These are phyloP conservation scores for Coelopa pilipes DNA, from an alignment of 2,888 invertebrate genomes.

Conservation along the genomic window DNA sequence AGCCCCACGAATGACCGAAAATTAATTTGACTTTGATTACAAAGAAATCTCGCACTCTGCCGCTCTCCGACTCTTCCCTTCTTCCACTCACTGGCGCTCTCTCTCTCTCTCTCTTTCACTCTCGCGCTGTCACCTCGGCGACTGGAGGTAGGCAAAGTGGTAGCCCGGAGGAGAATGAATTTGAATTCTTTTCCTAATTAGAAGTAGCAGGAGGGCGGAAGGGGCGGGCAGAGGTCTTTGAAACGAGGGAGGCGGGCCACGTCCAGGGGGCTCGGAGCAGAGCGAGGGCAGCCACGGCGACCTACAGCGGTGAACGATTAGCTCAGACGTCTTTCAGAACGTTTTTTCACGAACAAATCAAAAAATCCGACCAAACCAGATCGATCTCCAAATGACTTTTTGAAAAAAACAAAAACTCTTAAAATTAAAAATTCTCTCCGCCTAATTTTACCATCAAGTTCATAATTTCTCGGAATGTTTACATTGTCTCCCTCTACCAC, in stretches of 20 bases:
- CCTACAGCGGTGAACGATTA: no score
- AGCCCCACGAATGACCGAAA: neutral
- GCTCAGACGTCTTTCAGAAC: no score
- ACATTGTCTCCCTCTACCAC: no score
- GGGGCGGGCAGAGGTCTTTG: no score
- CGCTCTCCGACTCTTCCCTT: neutral
- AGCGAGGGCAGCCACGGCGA: neutral
- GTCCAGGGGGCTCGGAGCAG: neutral
- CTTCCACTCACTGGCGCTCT: neutral
- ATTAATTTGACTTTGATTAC: conserved; percentile 19
- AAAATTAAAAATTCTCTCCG: no score
- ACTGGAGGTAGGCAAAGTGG: neutral
- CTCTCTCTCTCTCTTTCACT: neutral
- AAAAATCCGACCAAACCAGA: no score
- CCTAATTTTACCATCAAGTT: no score
- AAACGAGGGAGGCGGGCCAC: no score
- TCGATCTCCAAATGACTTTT: no score
- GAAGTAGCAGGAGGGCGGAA: neutral
- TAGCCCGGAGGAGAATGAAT: neutral
- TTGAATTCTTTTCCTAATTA: neutral
- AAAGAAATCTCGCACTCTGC: neutral
- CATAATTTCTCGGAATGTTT: no score
- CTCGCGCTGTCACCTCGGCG: neutral
- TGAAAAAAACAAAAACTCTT: no score
- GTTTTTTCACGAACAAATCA: no score